Conservation (phyloP, 2,888 invertebrate species). For the Drosophila pullipes region DNA sequence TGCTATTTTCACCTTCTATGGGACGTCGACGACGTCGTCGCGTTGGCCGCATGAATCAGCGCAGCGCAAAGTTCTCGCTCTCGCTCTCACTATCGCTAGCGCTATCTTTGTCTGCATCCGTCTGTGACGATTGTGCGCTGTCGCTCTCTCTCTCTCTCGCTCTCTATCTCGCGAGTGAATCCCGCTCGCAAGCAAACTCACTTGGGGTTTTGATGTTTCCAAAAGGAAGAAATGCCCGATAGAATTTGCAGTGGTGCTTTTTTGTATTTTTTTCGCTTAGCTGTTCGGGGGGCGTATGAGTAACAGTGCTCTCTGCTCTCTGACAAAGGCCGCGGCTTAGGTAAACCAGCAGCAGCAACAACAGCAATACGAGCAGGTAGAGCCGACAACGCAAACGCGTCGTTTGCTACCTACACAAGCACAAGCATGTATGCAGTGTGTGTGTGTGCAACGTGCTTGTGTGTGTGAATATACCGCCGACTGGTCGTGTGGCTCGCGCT, state of each 20-base stretch:
- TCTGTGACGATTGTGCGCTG: constrained; percentile 31
- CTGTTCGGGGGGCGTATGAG: constrained; percentile 67
- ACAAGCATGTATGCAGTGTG: constrained; percentile 12
- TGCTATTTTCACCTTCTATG: constrained; percentile 79
- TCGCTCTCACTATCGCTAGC: constrained; percentile 8
- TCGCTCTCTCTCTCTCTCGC: constrained; percentile 7
- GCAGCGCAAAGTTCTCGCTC: constrained; percentile 17
- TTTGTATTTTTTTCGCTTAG: constrained; percentile 35
- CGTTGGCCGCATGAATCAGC: constrained; percentile 81
- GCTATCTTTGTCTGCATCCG: constrained; percentile 44
- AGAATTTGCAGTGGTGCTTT: constrained; percentile 51
- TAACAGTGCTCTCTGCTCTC: constrained; percentile 54
- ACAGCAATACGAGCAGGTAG: constrained; percentile 45
- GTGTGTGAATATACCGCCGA: constrained; percentile 59
- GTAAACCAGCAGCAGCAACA: constrained; percentile 50
- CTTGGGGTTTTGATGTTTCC: constrained; percentile 69
- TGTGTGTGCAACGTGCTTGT: constrained; percentile 19
- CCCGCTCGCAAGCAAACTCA: constrained; percentile 53
- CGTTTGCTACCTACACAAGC: constrained; percentile 49
- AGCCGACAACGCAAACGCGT: constrained; percentile 43
- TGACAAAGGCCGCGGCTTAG: constrained; percentile 56
- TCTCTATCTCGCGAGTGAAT: constrained; percentile 60
- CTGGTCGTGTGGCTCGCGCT: constrained; percentile 76
- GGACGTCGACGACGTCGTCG: constrained; percentile 59
- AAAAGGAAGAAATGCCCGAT: constrained; percentile 69